phyloP scores from a whole-genome alignment of 2,113 vertebrate genomes.

The Puffinus mauretanicus region DNA sequence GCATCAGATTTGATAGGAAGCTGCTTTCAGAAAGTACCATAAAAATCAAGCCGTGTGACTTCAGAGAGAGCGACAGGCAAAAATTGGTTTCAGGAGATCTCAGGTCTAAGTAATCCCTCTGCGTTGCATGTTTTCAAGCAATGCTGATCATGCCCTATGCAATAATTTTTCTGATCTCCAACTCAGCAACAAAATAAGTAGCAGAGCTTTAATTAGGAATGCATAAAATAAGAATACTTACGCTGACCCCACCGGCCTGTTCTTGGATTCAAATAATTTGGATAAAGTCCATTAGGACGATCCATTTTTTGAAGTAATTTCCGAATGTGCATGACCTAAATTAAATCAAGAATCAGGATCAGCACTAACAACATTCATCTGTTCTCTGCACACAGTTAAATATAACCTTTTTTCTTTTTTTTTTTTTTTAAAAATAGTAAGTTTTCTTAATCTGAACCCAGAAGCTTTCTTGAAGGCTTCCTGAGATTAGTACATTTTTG shows the following conservation, averaged over 20 bases:
- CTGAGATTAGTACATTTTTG: not conserved
- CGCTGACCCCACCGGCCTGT: conserved; percentile 98
- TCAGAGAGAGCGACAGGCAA: not conserved
- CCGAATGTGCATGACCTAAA: conserved; percentile 97
- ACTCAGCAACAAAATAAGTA: not conserved
- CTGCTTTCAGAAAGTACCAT: not conserved
- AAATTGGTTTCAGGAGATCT: not conserved
- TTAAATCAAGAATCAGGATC: conserved; percentile 53
- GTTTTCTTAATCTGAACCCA: not conserved
- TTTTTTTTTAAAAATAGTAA: not conserved
- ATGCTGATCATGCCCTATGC: not conserved
- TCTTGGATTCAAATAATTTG: conserved; percentile 97
- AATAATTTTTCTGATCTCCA: not conserved
- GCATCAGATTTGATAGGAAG: not conserved
- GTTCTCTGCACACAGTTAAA: not conserved
- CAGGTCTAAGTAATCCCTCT: not conserved
- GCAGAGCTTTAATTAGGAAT: not conserved
- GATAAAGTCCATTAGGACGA: conserved; percentile 96
- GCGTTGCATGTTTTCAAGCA: not conserved
- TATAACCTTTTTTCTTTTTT: not conserved
- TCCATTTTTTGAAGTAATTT: conserved; percentile 99
- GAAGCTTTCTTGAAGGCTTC: not conserved
- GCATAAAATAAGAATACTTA: conserved; percentile 78
- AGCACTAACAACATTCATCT: not conserved
- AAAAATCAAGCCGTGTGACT: not conserved